These are phyloP conservation scores for Meloe dianella DNA, from an alignment of 2,888 invertebrate genomes.

Conservation along the genomic window DNA sequence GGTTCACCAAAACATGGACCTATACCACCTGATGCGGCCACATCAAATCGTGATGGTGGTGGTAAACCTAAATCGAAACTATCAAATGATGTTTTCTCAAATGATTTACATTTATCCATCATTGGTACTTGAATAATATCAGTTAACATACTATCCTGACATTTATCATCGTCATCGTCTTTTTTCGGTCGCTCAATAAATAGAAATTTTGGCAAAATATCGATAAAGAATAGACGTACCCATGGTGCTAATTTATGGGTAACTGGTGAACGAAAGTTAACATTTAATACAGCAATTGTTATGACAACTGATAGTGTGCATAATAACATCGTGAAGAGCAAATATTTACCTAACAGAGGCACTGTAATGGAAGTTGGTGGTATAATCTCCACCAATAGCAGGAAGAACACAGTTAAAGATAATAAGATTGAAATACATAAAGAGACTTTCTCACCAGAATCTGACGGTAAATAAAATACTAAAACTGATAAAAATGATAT, in stretches of 20 bases:
- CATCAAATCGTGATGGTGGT: conserved; percentile 64
- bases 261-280: conserved; percentile 90
- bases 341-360: conserved; percentile 88
- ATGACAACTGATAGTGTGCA: conserved; percentile 92
- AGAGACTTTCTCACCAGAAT: conserved; percentile 97
- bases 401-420: conserved; percentile 92
- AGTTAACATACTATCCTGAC: conserved; percentile 69
- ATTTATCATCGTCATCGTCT: conserved; percentile 67
- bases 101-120: conserved; percentile 70
- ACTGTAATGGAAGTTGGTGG: conserved; percentile 93
- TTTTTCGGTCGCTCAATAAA: conserved; percentile 89
- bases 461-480: conserved; percentile 96
- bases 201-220: conserved; percentile 83
- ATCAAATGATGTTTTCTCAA: conserved; percentile 68
- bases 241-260: conserved; percentile 92
- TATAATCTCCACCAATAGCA: conserved; percentile 91
- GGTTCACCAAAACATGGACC: conserved; percentile 70
- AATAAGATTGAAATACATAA: conserved; percentile 93
- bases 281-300: conserved; percentile 91
- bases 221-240: conserved; percentile 86
- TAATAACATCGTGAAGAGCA: conserved; percentile 93
- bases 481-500: conserved; percentile 96
- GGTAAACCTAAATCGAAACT: conserved; percentile 55
- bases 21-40: conserved; percentile 70
- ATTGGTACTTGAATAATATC: conserved; percentile 69